A percentile compares a stretch with the other conserved stretches of the same genome.
Evolutionary conservation across 2,797 vertebrate genomes (phyloP).

Genomic region (Siniperca scherzeri): DNA sequence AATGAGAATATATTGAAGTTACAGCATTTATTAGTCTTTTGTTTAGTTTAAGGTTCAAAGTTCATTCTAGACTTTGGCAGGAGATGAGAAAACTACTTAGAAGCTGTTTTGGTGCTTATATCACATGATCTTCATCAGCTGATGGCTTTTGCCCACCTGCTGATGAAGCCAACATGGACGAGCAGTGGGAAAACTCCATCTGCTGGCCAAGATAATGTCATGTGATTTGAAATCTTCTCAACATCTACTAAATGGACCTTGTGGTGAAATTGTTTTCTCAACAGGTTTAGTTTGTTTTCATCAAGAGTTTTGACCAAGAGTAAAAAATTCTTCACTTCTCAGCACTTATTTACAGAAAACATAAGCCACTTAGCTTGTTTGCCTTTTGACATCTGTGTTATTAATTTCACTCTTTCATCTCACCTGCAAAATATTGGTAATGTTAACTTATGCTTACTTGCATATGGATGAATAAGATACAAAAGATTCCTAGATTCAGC

Average conservation of each 20-base stretch:
- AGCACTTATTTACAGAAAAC: background rate
- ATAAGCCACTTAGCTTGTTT: background rate
- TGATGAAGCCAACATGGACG: background rate
- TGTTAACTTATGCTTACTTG: no score
- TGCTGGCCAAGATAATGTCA: background rate
- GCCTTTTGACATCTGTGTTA: background rate
- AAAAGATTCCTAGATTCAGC: background rate
- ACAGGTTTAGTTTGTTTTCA: constrained; percentile 3
- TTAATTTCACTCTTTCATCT: background rate
- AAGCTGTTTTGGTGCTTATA: background rate
- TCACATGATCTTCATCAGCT: background rate
- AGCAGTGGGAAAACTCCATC: background rate
- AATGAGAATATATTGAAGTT: background rate
- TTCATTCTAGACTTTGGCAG: background rate
- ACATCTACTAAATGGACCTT: background rate
- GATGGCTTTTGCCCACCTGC: background rate
- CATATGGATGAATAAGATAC: background rate
- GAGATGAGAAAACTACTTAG: background rate
- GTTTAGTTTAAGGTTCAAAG: background rate
- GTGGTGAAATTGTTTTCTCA: background rate
- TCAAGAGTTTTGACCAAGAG: background rate
- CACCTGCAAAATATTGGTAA: background rate
- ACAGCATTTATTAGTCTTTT: background rate
- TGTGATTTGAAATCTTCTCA: background rate
- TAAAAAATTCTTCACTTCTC: background rate